Evolutionary conservation across 1,140 invertebrate species (phyloP).

Genomic region (Sinonovacula constricta): DNA sequence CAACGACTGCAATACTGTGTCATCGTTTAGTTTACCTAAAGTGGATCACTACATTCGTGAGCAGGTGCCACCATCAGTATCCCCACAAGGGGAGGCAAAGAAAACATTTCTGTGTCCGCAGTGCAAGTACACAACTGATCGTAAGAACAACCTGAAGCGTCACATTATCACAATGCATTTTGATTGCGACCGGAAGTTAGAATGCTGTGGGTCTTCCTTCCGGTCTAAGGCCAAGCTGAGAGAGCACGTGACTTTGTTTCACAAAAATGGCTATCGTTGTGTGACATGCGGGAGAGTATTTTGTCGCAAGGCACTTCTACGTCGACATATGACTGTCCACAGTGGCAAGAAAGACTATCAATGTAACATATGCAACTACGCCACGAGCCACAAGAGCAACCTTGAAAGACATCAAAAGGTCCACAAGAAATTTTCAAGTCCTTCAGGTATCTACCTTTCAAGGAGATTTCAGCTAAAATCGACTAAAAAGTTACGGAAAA

Average conservation of each 20-base stretch:
- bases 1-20: too few species aligned
- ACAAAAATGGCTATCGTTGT: slow-evolving; percentile 78
- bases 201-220: slow-evolving; percentile 78
- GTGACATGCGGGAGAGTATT: slow-evolving; percentile 77
- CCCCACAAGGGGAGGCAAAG: slow-evolving; percentile 30
- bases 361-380: slow-evolving; percentile 78
- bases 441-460: background rate
- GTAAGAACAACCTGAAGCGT: slow-evolving; percentile 79
- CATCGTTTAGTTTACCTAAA: too few species aligned
- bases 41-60: too few species aligned
- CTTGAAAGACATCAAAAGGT: slow-evolving; percentile 78
- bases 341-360: slow-evolving; percentile 78
- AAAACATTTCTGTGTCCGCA: slow-evolving; percentile 73
- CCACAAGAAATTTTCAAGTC: slow-evolving; percentile 36
- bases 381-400: slow-evolving; percentile 80
- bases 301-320: slow-evolving; percentile 79
- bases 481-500: background rate
- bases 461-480: background rate
- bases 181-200: slow-evolving; percentile 70
- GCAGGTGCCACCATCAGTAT: background rate
- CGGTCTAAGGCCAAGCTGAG: slow-evolving; percentile 77
- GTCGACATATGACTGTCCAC: slow-evolving; percentile 80
- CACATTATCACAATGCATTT: slow-evolving; percentile 80
- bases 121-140: slow-evolving; percentile 78
- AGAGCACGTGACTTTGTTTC: slow-evolving; percentile 76